Conservation (phyloP, 2,797 vertebrate genomes). For the Natrix natrix region DNA sequence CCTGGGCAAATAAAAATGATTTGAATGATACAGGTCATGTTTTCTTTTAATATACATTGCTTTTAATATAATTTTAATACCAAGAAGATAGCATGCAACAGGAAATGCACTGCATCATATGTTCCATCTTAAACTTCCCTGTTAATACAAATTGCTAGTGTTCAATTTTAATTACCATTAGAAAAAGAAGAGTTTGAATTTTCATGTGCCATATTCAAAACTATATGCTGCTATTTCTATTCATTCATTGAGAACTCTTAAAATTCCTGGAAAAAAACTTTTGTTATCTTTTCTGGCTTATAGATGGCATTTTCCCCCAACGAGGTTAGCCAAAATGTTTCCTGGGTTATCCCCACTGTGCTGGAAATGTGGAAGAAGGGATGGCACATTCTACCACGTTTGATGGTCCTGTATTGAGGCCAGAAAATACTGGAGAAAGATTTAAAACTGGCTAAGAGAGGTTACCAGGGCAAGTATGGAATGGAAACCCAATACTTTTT, state of each 20-base stretch:
- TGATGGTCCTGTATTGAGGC: too few species aligned
- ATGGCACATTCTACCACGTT: too few species aligned
- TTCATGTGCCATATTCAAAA: background rate
- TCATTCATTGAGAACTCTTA: background rate
- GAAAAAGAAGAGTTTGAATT: background rate
- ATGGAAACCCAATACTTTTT: too few species aligned
- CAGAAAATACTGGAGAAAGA: too few species aligned
- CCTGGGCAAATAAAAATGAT: background rate
- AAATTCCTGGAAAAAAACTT: background rate
- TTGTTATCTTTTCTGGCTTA: background rate
- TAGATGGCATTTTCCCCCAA: too few species aligned
- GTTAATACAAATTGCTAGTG: background rate
- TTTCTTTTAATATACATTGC: background rate
- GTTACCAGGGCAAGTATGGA: too few species aligned
- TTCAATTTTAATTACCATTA: background rate
- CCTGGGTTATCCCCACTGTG: too few species aligned
- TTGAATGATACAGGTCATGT: background rate
- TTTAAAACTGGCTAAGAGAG: too few species aligned
- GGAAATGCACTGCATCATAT: background rate
- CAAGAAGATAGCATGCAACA: background rate
- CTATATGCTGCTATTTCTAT: background rate
- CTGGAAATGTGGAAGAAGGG: too few species aligned
- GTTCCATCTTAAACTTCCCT: background rate
- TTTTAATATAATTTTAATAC: background rate
- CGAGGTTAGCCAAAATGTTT: too few species aligned